A percentile compares a stretch with the other conserved stretches of the same genome.
Evolutionary conservation across 1,140 invertebrate genomes (phyloP).

Genomic region (Hycleus phaleratus): DNA sequence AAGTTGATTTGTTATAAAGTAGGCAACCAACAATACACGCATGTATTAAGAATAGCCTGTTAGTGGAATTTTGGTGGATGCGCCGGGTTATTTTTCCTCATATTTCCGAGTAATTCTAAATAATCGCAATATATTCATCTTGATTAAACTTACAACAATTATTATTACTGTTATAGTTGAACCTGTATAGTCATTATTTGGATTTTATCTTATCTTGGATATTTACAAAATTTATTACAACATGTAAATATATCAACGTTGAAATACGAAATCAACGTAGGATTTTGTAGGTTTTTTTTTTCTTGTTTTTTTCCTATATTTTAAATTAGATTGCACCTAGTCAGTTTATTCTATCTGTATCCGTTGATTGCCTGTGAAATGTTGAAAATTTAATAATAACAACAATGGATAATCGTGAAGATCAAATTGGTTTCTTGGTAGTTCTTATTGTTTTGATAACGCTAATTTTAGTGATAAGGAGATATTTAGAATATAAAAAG

Average conservation of each 20-base stretch:
- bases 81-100: no score
- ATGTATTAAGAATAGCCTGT: not conserved
- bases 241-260: not conserved
- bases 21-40: not conserved
- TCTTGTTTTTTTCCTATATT: not conserved
- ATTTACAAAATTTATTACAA: slow-evolving; percentile 6
- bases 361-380: not conserved
- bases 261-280: not conserved
- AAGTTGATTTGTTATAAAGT: not conserved
- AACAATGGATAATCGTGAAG: slow-evolving; percentile 8
- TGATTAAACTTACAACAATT: no score
- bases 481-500: slow-evolving; percentile 5
- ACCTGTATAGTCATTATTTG: no score
- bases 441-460: slow-evolving; percentile 7
- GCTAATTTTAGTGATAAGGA: slow-evolving; percentile 1
- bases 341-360: not conserved
- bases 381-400: not conserved
- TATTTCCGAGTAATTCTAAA: no score
- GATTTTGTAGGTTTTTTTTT: slow-evolving; percentile 1
- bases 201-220: not conserved
- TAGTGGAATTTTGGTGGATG: slow-evolving; percentile 1
- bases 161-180: no score
- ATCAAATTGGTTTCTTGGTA: slow-evolving; percentile 14
- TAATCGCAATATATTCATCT: no score
- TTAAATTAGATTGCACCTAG: not conserved